Evolutionary conservation across 2,888 invertebrate species (phyloP).

Genomic region (Erannis defoliaria): DNA sequence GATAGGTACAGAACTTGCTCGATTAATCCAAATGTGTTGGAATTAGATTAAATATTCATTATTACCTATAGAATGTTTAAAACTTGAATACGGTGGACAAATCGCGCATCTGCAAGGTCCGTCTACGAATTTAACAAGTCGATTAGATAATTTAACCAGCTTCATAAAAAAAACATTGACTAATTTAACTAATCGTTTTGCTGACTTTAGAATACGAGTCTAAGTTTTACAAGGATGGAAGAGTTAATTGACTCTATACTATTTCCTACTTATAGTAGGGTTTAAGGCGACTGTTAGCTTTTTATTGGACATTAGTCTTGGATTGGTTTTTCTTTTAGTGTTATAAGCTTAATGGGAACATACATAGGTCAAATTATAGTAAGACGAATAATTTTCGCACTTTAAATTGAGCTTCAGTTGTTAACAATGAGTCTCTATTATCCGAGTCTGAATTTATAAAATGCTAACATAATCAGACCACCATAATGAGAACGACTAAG

Average conservation of each 20-base stretch:
- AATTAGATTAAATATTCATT: not conserved
- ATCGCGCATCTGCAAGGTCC: not conserved
- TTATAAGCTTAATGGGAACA: not conserved
- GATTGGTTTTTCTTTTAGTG: conserved; percentile 31
- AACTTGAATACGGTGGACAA: no score
- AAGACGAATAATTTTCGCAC: not conserved
- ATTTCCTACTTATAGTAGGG: conserved; percentile 39
- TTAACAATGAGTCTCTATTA: not conserved
- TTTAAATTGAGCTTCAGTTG: conserved; percentile 4
- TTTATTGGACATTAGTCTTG: conserved; percentile 44
- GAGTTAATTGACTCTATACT: conserved; percentile 55
- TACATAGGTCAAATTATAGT: not conserved
- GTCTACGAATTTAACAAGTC: not conserved
- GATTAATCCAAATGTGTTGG: not conserved
- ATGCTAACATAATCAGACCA: not conserved
- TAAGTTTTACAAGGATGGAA: conserved; percentile 46
- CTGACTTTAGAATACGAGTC: not conserved
- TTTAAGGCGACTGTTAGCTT: conserved; percentile 36
- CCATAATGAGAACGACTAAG: not conserved
- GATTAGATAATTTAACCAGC: not conserved
- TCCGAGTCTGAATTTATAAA: conserved; percentile 1
- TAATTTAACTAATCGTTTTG: not conserved
- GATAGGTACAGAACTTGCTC: not conserved
- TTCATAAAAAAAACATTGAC: not conserved
- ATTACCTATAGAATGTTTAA: not conserved